Conservation (phyloP, 2,797 vertebrate genomes). For the Parauchenoglanis ngamensis region DNA sequence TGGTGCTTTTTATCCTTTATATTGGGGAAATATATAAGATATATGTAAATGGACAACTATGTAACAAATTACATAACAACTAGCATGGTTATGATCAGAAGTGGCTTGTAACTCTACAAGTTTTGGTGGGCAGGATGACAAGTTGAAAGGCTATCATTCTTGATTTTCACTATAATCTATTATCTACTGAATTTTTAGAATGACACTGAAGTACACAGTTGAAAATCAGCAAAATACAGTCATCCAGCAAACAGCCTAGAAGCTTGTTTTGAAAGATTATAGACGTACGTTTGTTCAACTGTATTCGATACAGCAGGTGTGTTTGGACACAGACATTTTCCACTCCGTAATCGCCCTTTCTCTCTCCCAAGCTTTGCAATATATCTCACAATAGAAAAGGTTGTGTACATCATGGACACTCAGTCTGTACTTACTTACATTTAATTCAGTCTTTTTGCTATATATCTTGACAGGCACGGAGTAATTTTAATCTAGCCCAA, state of each 20-base stretch:
- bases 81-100: neutral
- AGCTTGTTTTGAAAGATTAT: neutral
- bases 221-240: neutral
- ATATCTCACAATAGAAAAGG: no score
- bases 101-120: neutral
- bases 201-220: neutral
- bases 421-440: neutral
- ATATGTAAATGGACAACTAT: neutral
- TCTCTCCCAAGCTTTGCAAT: neutral
- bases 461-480: neutral
- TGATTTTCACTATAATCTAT: neutral
- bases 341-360: neutral
- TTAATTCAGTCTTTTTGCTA: neutral
- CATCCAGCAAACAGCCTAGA: neutral
- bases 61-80: neutral
- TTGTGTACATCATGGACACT: neutral
- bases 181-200: neutral
- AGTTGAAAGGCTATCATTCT: neutral
- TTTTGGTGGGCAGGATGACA: neutral
- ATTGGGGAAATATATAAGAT: neutral
- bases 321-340: neutral
- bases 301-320: neutral
- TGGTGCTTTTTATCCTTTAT: slow-evolving; percentile 12
- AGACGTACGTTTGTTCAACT: neutral
- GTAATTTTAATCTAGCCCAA: neutral